These are phyloP conservation scores for Leptobrachium ailaonicum DNA, from an alignment of 2,113 vertebrate genomes.

Conservation along the genomic window DNA sequence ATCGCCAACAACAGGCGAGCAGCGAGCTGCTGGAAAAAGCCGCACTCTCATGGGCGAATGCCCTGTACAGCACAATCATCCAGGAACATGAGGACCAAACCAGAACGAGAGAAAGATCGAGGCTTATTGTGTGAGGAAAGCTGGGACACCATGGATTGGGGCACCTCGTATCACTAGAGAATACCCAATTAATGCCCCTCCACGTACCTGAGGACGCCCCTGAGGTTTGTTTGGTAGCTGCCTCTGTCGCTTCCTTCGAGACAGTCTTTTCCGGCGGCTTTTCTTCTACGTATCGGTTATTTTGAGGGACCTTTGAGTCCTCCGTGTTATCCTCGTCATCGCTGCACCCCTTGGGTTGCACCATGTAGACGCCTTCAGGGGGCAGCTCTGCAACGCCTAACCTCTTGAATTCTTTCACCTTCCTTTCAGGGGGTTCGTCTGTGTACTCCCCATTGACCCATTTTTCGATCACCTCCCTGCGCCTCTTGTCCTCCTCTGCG, in stretches of 20 bases:
- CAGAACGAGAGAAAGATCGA: no score
- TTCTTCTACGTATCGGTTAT: slow-evolving; percentile 73
- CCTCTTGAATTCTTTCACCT: slow-evolving; percentile 63
- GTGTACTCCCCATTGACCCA: slow-evolving; percentile 97
- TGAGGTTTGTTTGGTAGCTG: slow-evolving; percentile 60
- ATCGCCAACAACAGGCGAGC: slow-evolving; percentile 28
- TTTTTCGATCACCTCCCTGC: slow-evolving; percentile 96
- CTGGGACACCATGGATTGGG: no score
- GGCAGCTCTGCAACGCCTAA: slow-evolving; percentile 74
- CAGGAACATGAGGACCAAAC: no score
- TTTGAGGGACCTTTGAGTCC: slow-evolving; percentile 72
- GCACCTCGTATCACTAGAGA: no score
- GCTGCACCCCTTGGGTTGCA: slow-evolving; percentile 95
- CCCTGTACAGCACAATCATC: no score
- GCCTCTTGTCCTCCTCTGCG: slow-evolving; percentile 88
- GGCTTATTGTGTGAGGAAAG: no score
- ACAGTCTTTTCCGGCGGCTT: slow-evolving; percentile 75
- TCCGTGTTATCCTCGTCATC: slow-evolving; percentile 88
- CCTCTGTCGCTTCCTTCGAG: slow-evolving; percentile 70
- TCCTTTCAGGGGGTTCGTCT: slow-evolving; percentile 73
- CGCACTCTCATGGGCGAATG: no score
- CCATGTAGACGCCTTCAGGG: slow-evolving; percentile 95
- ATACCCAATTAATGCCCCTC: not conserved
- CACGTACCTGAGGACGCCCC: slow-evolving; percentile 65
- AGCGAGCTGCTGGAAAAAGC: slow-evolving; percentile 45